phyloP scores from a whole-genome alignment of 2,797 vertebrate species.

The Amazonetta brasiliensis region DNA sequence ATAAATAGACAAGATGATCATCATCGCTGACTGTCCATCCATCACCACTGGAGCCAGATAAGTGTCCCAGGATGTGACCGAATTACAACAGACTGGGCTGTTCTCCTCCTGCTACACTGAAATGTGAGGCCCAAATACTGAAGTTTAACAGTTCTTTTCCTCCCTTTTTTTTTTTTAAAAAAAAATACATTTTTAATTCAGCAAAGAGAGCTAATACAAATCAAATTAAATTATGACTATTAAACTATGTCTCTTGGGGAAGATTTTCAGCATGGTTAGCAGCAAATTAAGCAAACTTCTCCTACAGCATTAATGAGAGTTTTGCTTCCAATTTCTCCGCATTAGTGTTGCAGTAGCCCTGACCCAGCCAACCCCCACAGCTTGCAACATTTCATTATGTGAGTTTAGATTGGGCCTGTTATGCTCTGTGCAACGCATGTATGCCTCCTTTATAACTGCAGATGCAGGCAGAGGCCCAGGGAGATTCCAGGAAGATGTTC shows the following conservation, averaged over 20 bases:
- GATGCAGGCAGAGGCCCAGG: background rate
- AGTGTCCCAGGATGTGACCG: background rate
- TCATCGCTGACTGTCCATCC: fast-evolving
- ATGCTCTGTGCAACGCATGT: background rate
- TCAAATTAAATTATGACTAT: constrained; percentile 37
- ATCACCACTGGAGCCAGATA: background rate
- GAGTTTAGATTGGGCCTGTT: background rate
- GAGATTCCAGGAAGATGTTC: background rate
- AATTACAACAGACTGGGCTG: background rate
- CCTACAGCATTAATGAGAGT: background rate
- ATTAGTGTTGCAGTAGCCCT: background rate
- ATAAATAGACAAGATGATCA: background rate
- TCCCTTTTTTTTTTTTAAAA: background rate
- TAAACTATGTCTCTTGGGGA: background rate
- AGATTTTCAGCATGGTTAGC: background rate
- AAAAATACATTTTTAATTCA: constrained; percentile 39
- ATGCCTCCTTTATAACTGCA: background rate
- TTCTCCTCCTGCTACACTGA: background rate
- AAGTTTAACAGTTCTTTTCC: background rate
- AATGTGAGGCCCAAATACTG: background rate
- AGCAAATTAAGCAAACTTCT: background rate
- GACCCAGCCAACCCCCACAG: background rate
- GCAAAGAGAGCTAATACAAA: constrained; percentile 17
- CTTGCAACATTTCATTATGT: background rate
- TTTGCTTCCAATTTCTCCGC: background rate